These are phyloP conservation scores for Antheraea yamamai DNA, from an alignment of 2,888 invertebrate species.

Conservation along the genomic window DNA sequence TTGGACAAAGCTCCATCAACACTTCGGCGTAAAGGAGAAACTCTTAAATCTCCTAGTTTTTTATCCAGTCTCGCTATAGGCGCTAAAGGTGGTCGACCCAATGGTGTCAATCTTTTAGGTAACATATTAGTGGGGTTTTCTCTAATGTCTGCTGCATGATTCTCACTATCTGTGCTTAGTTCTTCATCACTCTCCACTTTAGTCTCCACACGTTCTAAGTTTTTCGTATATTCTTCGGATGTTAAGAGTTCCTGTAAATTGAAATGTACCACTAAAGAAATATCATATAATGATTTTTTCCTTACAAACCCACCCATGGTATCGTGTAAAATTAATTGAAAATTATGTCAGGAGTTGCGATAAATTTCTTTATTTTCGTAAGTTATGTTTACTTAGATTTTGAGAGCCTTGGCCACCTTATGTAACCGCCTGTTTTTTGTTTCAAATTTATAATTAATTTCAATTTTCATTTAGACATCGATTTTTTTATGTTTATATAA, in stretches of 20 bases:
- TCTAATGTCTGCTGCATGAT: slow-evolving; percentile 63
- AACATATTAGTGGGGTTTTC: slow-evolving; percentile 48
- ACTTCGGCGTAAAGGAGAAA: slow-evolving; percentile 68
- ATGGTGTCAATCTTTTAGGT: slow-evolving; percentile 56
- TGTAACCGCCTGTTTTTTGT: too few relatives aligned
- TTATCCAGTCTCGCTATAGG: slow-evolving; percentile 66
- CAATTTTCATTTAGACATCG: too few relatives aligned
- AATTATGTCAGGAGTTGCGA: too few relatives aligned
- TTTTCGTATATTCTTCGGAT: slow-evolving; percentile 75
- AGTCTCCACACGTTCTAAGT: slow-evolving; percentile 73
- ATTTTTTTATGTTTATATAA: too few relatives aligned
- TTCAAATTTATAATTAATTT: too few relatives aligned
- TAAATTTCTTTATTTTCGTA: too few relatives aligned
- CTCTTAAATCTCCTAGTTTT: slow-evolving; percentile 63
- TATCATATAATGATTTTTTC: background rate
- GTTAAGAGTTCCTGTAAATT: slow-evolving; percentile 72
- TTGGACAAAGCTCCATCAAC: slow-evolving; percentile 62
- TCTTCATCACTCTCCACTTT: slow-evolving; percentile 80
- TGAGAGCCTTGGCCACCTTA: too few relatives aligned
- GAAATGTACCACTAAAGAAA: background rate
- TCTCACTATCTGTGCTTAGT: slow-evolving; percentile 72
- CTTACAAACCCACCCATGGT: too few relatives aligned
- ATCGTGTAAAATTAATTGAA: too few relatives aligned
- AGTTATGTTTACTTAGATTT: too few relatives aligned
- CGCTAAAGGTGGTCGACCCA: slow-evolving; percentile 67